A percentile compares a stretch with the other conserved stretches of the same genome.
phyloP scores from a whole-genome alignment of 2,113 vertebrate species.

The Catagonus wagneri region DNA sequence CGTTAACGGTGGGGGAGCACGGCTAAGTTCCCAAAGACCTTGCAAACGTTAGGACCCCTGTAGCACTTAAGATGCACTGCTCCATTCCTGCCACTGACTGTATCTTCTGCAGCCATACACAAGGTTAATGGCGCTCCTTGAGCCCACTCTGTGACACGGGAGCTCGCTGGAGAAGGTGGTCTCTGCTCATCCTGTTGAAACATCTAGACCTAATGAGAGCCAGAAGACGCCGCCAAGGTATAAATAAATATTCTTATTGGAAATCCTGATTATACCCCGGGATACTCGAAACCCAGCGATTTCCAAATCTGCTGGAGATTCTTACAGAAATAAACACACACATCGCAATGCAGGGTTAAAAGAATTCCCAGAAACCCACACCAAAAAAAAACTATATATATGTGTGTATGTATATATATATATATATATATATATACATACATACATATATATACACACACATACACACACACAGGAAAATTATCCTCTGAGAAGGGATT shows the following conservation, averaged over 20 bases:
- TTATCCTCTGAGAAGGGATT: constrained; percentile 54
- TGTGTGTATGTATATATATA: too few relatives aligned
- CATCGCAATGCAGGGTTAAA: constrained; percentile 60
- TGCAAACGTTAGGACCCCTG: neutral
- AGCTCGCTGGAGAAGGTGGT: neutral
- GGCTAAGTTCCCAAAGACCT: constrained; percentile 44
- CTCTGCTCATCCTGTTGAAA: neutral
- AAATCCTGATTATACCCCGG: constrained; percentile 63
- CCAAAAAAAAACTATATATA: neutral
- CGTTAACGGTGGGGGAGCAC: constrained; percentile 4
- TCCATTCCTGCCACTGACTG: neutral
- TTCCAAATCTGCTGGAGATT: constrained; percentile 78
- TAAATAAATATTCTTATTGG: constrained; percentile 31
- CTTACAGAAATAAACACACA: constrained; percentile 40
- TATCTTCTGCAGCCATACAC: neutral
- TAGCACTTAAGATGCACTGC: constrained; percentile 39
- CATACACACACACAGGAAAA: too few relatives aligned
- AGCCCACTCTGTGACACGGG: neutral
- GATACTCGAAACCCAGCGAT: constrained; percentile 60
- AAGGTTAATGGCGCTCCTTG: neutral
- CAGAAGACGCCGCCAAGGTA: constrained; percentile 46
- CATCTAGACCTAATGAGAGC: neutral
- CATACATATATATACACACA: too few relatives aligned
- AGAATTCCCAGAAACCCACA: constrained; percentile 50
- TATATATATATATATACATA: too few relatives aligned